These are phyloP conservation scores for Poecilobothrus nobilitatus DNA, from an alignment of 2,888 invertebrate genomes.

Conservation along the genomic window DNA sequence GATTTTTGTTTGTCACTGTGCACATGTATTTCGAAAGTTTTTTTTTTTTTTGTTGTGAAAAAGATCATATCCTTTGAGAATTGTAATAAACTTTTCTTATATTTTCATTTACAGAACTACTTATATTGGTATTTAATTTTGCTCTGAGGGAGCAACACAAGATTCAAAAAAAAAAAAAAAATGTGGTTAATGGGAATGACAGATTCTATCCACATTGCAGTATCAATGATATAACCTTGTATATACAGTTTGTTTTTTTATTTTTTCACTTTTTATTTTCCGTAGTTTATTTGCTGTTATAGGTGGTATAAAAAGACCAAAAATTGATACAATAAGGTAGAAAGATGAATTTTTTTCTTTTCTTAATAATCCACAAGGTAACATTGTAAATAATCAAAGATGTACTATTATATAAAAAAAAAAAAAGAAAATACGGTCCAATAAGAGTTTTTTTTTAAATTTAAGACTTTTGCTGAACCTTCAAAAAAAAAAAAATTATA, in stretches of 20 bases:
- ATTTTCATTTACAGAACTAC: background rate
- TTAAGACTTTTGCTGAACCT: no score
- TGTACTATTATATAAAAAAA: no score
- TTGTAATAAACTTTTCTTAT: background rate
- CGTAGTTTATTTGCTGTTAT: no score
- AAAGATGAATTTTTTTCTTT: no score
- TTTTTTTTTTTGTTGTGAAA: no score
- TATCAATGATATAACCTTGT: background rate
- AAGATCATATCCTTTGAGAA: background rate
- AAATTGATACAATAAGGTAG: no score
- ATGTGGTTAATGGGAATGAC: background rate
- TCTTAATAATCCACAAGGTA: background rate
- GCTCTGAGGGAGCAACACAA: background rate
- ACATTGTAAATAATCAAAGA: background rate
- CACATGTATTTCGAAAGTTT: no score
- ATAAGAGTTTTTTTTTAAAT: background rate
- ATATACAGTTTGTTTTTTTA: background rate
- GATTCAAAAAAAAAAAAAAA: background rate
- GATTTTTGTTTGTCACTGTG: no score
- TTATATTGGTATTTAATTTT: conserved; percentile 1
- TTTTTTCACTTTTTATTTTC: background rate
- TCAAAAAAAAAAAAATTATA: no score
- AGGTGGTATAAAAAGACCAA: no score
- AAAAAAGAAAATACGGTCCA: background rate
- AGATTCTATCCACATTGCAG: background rate